Conservation (phyloP, 2,888 invertebrate species). For the Drosophila borealis region DNA sequence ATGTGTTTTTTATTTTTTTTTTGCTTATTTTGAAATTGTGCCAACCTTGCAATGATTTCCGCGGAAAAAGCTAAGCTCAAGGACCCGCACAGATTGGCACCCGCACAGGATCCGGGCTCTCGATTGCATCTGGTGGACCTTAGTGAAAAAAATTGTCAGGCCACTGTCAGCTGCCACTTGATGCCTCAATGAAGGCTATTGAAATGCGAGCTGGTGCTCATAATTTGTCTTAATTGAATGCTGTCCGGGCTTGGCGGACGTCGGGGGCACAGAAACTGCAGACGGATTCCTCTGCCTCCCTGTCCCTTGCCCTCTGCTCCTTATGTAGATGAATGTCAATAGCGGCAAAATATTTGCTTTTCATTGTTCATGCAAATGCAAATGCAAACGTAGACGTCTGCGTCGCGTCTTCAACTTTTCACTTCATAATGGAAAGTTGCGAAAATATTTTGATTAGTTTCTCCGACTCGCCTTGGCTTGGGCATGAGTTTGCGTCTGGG, state of each 20-base stretch:
- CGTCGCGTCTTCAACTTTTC: constrained; percentile 75
- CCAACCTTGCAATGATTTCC: constrained; percentile 66
- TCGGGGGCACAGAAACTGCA: constrained; percentile 6
- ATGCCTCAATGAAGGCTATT: constrained; percentile 52
- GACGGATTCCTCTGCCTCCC: neutral
- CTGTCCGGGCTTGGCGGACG: constrained; percentile 3
- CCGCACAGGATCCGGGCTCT: constrained; percentile 4
- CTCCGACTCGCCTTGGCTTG: constrained; percentile 34
- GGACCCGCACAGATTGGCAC: constrained; percentile 25
- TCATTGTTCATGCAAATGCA: constrained; percentile 79
- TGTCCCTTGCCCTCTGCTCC: constrained; percentile 28
- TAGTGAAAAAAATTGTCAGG: constrained; percentile 36
- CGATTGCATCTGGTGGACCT: constrained; percentile 16
- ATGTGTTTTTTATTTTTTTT: constrained; percentile 38
- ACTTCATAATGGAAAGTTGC: constrained; percentile 81
- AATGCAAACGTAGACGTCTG: constrained; percentile 75
- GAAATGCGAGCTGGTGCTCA: constrained; percentile 69
- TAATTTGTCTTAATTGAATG: constrained; percentile 79
- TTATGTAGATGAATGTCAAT: constrained; percentile 77
- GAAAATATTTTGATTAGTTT: constrained; percentile 80
- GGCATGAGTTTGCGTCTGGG: constrained; percentile 17
- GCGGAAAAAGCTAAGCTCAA: constrained; percentile 43
- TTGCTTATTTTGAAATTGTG: constrained; percentile 53
- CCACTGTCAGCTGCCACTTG: constrained; percentile 30
- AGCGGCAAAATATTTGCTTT: constrained; percentile 80